Evolutionary conservation across 2,797 vertebrate genomes (phyloP).

Genomic region (Monodelphis domestica): DNA sequence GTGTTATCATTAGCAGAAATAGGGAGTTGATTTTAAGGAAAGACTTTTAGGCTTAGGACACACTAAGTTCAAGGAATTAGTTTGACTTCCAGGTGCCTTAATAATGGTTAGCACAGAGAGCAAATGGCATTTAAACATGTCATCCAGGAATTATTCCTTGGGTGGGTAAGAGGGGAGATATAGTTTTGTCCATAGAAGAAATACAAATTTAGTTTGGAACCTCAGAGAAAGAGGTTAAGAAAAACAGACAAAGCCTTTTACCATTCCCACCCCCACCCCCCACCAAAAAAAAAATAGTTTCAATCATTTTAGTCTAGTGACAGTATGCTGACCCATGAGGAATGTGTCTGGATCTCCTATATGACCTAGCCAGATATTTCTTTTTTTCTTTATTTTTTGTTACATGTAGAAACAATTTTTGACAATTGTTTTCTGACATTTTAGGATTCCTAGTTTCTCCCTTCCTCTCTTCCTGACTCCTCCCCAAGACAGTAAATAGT

Average conservation of each 20-base stretch:
- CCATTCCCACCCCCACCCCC: neutral
- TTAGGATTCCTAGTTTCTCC: too few species aligned
- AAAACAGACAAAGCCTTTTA: neutral
- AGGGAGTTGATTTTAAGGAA: neutral
- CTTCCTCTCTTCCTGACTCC: too few species aligned
- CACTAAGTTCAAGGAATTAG: neutral
- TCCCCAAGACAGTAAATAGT: too few species aligned
- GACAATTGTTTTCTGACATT: too few species aligned
- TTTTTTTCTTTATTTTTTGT: too few species aligned
- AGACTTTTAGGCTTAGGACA: neutral
- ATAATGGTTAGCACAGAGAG: neutral
- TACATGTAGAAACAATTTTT: too few species aligned
- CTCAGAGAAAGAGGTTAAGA: neutral
- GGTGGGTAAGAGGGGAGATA: neutral
- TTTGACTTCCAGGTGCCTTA: neutral
- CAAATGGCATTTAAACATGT: neutral
- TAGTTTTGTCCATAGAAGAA: neutral
- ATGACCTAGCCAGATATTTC: neutral
- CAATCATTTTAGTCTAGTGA: neutral
- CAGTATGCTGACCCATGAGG: neutral
- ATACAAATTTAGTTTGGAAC: neutral
- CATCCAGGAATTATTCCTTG: neutral
- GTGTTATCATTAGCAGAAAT: neutral
- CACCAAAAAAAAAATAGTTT: neutral
- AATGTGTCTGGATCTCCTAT: neutral